A percentile compares a stretch with the other conserved stretches of the same genome.
Evolutionary conservation across 2,888 invertebrate species (phyloP).

Genomic region (Macrosiphum euphorbiae): DNA sequence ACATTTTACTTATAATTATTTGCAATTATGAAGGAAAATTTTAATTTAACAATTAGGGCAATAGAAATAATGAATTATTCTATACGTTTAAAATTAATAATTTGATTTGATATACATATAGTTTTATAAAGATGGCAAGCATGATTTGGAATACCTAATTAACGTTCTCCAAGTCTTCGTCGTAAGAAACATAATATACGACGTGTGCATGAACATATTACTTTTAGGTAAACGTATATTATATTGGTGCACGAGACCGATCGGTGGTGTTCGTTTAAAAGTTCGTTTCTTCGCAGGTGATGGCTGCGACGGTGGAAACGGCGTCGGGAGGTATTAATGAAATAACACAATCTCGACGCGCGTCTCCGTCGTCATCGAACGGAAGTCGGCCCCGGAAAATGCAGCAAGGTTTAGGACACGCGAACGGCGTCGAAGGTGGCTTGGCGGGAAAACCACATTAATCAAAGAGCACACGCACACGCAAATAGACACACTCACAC

Average conservation of each 20-base stretch:
- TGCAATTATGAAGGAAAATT: background rate
- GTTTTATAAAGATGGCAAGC: background rate
- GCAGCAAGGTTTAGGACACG: constrained; percentile 8
- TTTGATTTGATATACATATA: no score
- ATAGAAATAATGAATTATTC: background rate
- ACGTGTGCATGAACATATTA: background rate
- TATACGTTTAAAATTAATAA: background rate
- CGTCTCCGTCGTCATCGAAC: background rate
- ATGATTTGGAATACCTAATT: background rate
- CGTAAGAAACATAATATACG: background rate
- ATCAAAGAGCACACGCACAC: background rate
- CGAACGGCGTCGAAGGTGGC: background rate
- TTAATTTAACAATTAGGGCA: background rate
- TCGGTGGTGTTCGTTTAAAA: background rate
- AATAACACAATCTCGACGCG: background rate
- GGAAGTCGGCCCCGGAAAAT: background rate
- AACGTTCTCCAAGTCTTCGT: background rate
- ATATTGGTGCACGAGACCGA: background rate
- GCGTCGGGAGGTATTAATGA: background rate
- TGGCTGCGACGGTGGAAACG: background rate
- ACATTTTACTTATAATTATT: background rate
- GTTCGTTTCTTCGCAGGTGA: background rate
- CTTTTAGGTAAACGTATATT: background rate
- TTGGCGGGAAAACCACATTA: constrained; percentile 12
- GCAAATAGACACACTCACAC: background rate